Percentiles rank a stretch among this genome's conserved stretches.
Conservation (phyloP, 2,797 vertebrate genomes). For the Lepidocolaptes lacrymiger region DNA sequence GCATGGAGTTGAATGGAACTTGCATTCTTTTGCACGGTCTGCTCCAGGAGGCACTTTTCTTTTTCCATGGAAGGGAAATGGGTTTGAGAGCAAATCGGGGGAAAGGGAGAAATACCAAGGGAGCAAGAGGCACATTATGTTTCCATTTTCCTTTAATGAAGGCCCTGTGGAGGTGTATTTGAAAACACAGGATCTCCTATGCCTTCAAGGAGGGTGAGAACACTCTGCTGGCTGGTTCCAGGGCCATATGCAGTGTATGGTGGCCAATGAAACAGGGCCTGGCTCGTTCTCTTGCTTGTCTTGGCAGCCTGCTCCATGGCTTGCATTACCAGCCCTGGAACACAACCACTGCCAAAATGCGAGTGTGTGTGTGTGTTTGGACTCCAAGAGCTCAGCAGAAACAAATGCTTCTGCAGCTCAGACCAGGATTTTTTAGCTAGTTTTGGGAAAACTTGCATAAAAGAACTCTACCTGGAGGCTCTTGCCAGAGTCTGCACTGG, state of each 20-base stretch:
- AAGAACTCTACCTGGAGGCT: slow-evolving; percentile 17
- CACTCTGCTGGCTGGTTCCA: slow-evolving; percentile 79
- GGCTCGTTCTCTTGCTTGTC: slow-evolving; percentile 82
- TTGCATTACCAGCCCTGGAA: slow-evolving; percentile 84
- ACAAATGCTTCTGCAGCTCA: slow-evolving; percentile 73
- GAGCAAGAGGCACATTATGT: slow-evolving; percentile 72
- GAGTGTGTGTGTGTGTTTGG: slow-evolving; percentile 67
- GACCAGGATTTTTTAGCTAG: slow-evolving; percentile 60
- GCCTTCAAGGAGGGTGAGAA: slow-evolving; percentile 84
- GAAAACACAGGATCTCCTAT: slow-evolving; percentile 85
- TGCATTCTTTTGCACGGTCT: slow-evolving; percentile 65
- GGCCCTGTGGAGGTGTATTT: slow-evolving; percentile 83
- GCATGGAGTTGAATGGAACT: slow-evolving; percentile 69
- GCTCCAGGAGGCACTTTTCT: slow-evolving; percentile 60
- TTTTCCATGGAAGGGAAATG: slow-evolving; percentile 70
- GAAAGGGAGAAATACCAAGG: slow-evolving; percentile 70
- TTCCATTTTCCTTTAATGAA: slow-evolving; percentile 84
- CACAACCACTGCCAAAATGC: slow-evolving; percentile 78
- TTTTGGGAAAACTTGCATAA: slow-evolving; percentile 44
- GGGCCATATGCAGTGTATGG: slow-evolving; percentile 82
- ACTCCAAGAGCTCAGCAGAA: slow-evolving; percentile 68
- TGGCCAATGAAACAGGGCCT: slow-evolving; percentile 83
- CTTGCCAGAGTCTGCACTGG: neutral
- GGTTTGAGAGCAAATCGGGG: slow-evolving; percentile 66
- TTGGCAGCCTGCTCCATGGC: slow-evolving; percentile 79